Base-by-base conservation (phyloP, 2,797 vertebrate genomes). In the Microtus californicus region DNA sequence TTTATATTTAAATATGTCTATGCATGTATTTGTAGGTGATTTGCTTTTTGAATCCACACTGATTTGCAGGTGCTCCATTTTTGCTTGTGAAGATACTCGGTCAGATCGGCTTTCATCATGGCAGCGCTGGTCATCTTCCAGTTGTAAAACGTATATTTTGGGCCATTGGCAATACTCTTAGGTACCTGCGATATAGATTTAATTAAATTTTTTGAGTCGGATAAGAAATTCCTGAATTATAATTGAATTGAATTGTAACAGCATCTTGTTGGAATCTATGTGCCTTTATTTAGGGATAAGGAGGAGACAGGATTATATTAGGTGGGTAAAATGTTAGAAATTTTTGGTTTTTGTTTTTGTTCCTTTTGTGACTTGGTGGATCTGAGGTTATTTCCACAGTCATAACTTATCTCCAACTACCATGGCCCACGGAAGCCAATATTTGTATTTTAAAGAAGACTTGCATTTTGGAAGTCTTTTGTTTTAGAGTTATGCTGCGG, bases 1-100 rank as follows among this genome's bases (percentile, higher is more conserved):
- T 96, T 69, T 88, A 51, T 93, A 43, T 94, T 95, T 90, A 59
- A 90, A 82, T 56, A 27, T 87, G n/a, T 67, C 13, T n/a, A 29
- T 40, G 69, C 78, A 13, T 78, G 12, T 78, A 2, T 77, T 17
- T 51, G 2, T 69, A 43, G 29, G 27, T 48, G 43, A 34, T 88
- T 92, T 48, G 27, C 73, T 27, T 71, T 86, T 76, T 90, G 61
- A 89, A 29, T 54, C 40, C 79, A 6, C 34, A 31, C 21, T 78
- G 23, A 45, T 65, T 8, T 86, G 0, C 76, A 67, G 67, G 85
- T 59, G 54, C 37, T 83, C 1, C 2, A 40, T 2, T 59, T 80
- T 51, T 92, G 25, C 59, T 81, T 45, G 1, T 56, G 59, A 80
- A 8, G 10, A 1, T 54, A 25, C 34, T 93, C 82, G 40, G 45